These are phyloP conservation scores for Lepidurus couesii DNA, from an alignment of 1,140 invertebrate genomes.

Conservation along the genomic window DNA sequence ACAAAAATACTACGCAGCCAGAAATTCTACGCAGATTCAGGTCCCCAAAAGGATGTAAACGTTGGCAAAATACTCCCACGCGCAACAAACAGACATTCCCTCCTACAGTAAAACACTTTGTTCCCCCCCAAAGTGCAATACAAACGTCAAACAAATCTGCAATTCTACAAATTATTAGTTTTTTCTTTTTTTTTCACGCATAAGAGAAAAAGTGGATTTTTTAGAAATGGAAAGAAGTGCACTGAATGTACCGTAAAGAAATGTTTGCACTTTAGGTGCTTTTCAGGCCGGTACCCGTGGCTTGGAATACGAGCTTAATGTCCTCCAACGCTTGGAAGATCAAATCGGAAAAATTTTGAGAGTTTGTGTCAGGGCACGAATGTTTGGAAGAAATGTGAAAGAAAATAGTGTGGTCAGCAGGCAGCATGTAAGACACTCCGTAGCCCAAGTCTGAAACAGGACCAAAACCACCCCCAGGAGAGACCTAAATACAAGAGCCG, in stretches of 20 bases:
- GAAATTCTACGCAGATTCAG: too few species aligned
- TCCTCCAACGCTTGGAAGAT: conserved; percentile 47
- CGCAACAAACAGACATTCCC: not conserved
- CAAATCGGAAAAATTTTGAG: conserved; percentile 45
- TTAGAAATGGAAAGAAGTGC: not conserved
- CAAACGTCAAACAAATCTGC: not conserved
- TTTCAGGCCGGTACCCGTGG: not conserved
- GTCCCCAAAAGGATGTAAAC: too few species aligned
- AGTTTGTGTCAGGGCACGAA: conserved; percentile 45
- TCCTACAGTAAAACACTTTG: not conserved
- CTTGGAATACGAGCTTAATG: conserved; percentile 44
- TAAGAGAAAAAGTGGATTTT: too few species aligned
- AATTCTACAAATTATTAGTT: not conserved
- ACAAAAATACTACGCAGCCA: not conserved
- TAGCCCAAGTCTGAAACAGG: conserved; percentile 52
- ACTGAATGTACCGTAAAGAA: not conserved
- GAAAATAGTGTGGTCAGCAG: conserved; percentile 49
- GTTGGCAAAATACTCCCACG: not conserved
- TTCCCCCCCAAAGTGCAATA: not conserved
- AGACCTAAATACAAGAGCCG: conserved; percentile 38
- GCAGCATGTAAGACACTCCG: conserved; percentile 52
- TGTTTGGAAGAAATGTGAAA: conserved; percentile 51
- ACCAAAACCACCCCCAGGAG: conserved; percentile 51
- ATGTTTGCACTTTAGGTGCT: not conserved
- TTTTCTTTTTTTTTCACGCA: too few species aligned